Evolutionary conservation across 2,113 vertebrate genomes (phyloP).

Genomic region (Pomatostomus ruficeps): DNA sequence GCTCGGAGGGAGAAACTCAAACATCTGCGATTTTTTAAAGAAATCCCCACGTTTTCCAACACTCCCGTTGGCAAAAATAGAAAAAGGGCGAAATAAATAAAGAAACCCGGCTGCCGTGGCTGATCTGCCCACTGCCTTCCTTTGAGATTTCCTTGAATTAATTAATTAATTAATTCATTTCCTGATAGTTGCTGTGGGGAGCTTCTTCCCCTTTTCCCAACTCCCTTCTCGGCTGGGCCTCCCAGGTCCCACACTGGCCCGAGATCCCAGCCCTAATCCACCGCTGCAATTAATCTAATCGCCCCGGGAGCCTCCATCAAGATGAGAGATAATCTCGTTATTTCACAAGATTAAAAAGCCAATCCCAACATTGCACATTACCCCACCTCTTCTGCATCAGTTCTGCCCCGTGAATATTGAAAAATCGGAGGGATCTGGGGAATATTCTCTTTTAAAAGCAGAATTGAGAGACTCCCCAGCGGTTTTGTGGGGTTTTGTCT

Average conservation of each 20-base stretch:
- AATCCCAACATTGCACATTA: not conserved
- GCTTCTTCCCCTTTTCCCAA: not conserved
- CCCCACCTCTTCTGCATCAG: not conserved
- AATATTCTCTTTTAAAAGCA: not conserved
- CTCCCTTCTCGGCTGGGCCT: not conserved
- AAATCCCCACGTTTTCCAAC: not conserved
- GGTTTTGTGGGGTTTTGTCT: not conserved
- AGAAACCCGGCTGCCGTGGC: not conserved
- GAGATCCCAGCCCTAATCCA: not conserved
- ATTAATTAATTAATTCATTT: not conserved
- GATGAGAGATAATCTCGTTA: slow-evolving; percentile 7
- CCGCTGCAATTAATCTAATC: not conserved
- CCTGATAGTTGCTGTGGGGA: not conserved
- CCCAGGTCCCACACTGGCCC: not conserved
- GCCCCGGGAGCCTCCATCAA: not conserved
- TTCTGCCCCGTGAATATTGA: not conserved
- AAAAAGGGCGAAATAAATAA: not conserved
- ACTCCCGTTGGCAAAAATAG: not conserved
- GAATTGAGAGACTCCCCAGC: not conserved
- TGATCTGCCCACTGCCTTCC: not conserved
- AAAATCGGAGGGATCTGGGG: not conserved
- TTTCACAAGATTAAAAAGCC: not conserved
- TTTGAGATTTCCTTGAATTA: not conserved
- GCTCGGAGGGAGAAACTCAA: not conserved
- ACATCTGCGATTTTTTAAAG: not conserved